Evolutionary conservation across 2,797 vertebrate genomes (phyloP).

Genomic region (Orientallactaga sibirica): DNA sequence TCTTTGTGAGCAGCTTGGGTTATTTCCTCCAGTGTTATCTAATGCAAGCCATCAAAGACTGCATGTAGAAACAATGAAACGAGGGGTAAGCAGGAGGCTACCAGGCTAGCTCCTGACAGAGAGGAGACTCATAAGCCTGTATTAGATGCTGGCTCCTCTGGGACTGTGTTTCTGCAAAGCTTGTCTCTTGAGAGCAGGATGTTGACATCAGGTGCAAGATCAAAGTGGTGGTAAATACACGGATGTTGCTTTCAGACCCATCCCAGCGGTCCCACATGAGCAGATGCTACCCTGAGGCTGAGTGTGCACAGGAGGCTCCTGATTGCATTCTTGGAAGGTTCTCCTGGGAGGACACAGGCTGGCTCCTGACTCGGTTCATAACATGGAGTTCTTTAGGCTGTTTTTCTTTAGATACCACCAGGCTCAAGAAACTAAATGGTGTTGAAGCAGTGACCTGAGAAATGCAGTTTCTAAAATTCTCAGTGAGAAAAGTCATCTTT

Average conservation of each 20-base stretch:
- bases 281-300: background rate
- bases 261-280: background rate
- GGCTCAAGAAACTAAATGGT: slow-evolving; percentile 17
- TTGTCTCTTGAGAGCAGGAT: slow-evolving; percentile 13
- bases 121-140: background rate
- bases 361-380: background rate
- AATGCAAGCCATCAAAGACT: slow-evolving; percentile 14
- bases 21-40: background rate
- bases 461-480: slow-evolving; percentile 8
- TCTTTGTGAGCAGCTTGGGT: background rate
- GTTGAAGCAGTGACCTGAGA: slow-evolving; percentile 21
- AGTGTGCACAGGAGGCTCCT: background rate
- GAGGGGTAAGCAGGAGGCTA: background rate
- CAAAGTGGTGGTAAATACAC: background rate
- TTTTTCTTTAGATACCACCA: background rate
- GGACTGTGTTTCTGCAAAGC: background rate
- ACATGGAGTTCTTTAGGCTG: background rate
- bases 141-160: background rate
- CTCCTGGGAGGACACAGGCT: background rate
- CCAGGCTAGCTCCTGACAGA: background rate
- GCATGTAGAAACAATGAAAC: background rate
- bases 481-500: background rate
- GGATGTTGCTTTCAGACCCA: background rate
- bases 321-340: background rate
- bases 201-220: background rate